phyloP scores from a whole-genome alignment of 2,113 vertebrate genomes.

The Heterotis niloticus region DNA sequence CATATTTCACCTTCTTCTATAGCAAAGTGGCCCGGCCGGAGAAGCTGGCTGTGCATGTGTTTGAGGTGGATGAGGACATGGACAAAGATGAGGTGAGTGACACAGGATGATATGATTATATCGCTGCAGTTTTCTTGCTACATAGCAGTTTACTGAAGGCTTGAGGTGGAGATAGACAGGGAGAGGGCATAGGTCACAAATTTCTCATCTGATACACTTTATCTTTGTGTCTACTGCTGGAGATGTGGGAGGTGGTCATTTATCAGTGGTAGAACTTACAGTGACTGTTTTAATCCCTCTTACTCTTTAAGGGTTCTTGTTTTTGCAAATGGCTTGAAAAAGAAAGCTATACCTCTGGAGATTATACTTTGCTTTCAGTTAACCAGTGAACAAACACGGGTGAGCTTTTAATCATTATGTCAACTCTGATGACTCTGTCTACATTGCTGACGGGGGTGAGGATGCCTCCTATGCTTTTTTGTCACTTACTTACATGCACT shows the following conservation, averaged over 20 bases:
- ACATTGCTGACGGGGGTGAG: not conserved
- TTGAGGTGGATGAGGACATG: slow-evolving; percentile 95
- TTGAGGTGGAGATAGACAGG: not conserved
- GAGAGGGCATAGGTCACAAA: not conserved
- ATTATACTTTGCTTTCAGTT: not conserved
- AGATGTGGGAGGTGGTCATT: too few species aligned
- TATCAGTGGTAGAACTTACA: not conserved
- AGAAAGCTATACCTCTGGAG: not conserved
- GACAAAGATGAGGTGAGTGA: slow-evolving; percentile 94
- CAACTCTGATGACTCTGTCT: not conserved
- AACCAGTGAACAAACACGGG: not conserved
- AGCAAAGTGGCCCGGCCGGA: slow-evolving; percentile 87
- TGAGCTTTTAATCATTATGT: not conserved
- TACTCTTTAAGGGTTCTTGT: not conserved
- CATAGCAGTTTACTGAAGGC: not conserved
- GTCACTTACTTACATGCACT: not conserved
- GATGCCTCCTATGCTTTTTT: not conserved
- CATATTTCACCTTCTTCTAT: slow-evolving; percentile 29
- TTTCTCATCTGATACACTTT: not conserved
- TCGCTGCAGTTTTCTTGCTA: not conserved
- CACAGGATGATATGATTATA: not conserved
- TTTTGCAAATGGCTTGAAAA: not conserved
- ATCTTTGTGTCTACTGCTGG: not conserved
- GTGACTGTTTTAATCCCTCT: not conserved
- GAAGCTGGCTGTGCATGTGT: slow-evolving; percentile 90